phyloP scores from a whole-genome alignment of 2,888 invertebrate genomes.

The Drosophila rubida region DNA sequence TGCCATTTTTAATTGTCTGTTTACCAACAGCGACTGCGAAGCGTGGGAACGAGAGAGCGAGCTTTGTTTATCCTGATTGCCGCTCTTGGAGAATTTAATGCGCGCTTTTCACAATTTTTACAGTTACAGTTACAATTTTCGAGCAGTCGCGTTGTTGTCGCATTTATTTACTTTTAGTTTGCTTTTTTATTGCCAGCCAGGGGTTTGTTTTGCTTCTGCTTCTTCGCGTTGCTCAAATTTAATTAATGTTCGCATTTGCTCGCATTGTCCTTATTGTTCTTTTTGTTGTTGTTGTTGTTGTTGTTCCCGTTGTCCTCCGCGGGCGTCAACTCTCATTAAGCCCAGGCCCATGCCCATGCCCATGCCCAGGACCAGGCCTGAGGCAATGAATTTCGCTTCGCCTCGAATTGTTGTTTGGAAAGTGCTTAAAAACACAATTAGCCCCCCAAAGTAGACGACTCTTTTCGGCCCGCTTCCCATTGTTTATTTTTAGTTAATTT shows the following conservation, averaged over 20 bases:
- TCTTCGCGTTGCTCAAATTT: constrained; percentile 45
- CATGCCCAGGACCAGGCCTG: no score
- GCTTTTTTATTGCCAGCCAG: constrained; percentile 26
- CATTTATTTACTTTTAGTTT: constrained; percentile 55
- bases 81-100: constrained; percentile 54
- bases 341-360: no score
- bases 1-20: constrained; percentile 63
- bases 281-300: constrained; percentile 28
- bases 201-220: constrained; percentile 5
- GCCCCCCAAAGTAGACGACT: constrained; percentile 30
- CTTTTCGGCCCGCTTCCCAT: constrained; percentile 4
- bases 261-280: constrained; percentile 19
- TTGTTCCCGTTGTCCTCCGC: constrained; percentile 19
- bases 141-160: constrained; percentile 34
- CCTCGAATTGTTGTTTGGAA: constrained; percentile 32
- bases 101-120: constrained; percentile 44
- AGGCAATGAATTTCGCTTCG: constrained; percentile 21
- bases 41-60: neutral
- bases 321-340: constrained; percentile 46
- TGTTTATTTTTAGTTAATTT: neutral
- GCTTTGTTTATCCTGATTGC: constrained; percentile 47
- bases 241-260: constrained; percentile 47
- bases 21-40: constrained; percentile 28
- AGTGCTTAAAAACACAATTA: constrained; percentile 57
- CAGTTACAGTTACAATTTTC: constrained; percentile 36